phyloP scores from a whole-genome alignment of 2,113 vertebrate genomes.

The Halichoeres trimaculatus region DNA sequence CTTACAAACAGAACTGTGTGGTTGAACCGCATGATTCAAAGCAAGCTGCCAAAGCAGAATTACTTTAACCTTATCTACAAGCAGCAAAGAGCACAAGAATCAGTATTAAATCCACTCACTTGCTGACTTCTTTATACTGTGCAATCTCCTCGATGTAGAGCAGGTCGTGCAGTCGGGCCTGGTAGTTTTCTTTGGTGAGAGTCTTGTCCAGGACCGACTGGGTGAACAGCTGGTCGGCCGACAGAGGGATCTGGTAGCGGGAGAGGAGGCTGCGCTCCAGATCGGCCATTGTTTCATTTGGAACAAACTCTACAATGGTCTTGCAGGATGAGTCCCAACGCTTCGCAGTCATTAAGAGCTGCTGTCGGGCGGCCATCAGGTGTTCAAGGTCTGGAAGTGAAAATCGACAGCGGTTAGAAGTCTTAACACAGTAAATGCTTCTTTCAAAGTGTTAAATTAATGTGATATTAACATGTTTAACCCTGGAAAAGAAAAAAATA shows the following conservation, averaged over 20 bases:
- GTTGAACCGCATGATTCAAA: no score
- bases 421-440: no score
- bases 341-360: constrained; percentile 94
- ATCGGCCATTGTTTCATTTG: constrained; percentile 94
- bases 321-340: constrained; percentile 98
- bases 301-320: constrained; percentile 94
- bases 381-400: constrained; percentile 91
- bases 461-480: no score
- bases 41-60: no score
- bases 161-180: constrained; percentile 95
- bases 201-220: constrained; percentile 98
- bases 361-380: constrained; percentile 94
- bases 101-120: constrained; percentile 85
- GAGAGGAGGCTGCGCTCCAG: constrained; percentile 95
- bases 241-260: constrained; percentile 98
- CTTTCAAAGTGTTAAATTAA: no score
- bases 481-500: no score
- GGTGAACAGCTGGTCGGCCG: constrained; percentile 98
- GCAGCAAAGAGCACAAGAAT: no score
- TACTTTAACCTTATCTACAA: no score
- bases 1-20: no score
- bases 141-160: constrained; percentile 99
- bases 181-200: constrained; percentile 96
- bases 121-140: constrained; percentile 99
- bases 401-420: background rate